Evolutionary conservation across 1,140 invertebrate genomes (phyloP), one percentile per base, ranked within the genome.

Genomic region (Drosophila oshimai): DNA sequence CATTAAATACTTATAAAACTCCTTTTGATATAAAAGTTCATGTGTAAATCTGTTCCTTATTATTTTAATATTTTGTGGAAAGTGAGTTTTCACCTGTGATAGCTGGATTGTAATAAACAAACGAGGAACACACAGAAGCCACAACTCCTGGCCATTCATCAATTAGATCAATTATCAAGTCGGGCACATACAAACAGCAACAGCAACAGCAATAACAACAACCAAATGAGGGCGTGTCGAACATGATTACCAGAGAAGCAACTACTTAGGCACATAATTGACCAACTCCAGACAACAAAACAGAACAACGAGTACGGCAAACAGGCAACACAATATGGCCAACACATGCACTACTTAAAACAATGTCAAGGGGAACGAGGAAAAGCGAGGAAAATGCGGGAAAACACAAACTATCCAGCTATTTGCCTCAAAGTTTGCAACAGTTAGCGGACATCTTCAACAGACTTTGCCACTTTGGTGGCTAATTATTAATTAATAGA

Each of bases 281-380:
- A 44, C 42, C 64, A 39, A 65, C 60, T 64, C 60, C 24, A 39
- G 44, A 65, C 67, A 61, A 50, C 58, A 74, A 74, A 24, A 39
- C 34, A 65, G 54, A 61, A 50, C 58, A 74, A 74, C 36, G 26
- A 36, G 18, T 2, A 20, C 34, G 34, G 24, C 24, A 60, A 60
- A 60, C 42, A 60, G 18, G 17, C 26, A 20, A 60, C 58, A 62
- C n/a, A n/a, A n/a, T n/a, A 44, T 26, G 50, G n/a, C 36, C 54
- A 62, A 49, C 53, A 58, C 53, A 44, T 47, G 44, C 60, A 39
- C 34, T 42, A 65, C 58, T 50, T 24, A 18, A 49, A 64, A 44
- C 58, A 44, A 45, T 34, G 49, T 54, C 20, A 31, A 26, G 9
- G 42, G 18, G 4, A 24, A 17, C 6, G 28, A 6, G 28, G 6